Conservation (phyloP, 2,888 invertebrate genomes). For the Diaprepes abbreviatus region DNA sequence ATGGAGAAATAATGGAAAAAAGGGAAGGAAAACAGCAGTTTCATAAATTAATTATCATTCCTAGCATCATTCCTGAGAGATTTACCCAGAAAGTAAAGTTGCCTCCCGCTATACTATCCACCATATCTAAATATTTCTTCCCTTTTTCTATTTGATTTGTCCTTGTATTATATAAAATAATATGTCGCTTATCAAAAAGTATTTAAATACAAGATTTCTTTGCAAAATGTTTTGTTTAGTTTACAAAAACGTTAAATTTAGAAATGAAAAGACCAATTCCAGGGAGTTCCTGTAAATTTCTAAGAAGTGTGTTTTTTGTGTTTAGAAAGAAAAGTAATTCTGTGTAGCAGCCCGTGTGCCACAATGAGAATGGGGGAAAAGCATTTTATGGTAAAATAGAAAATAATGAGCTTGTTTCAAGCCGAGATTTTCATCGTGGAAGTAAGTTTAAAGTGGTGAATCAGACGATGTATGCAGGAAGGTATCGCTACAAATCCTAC, state of each 20-base stretch:
- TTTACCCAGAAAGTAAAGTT: no score
- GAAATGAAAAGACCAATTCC: constrained; percentile 10
- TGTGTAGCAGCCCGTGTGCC: constrained; percentile 12
- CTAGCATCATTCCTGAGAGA: no score
- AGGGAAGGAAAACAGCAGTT: no score
- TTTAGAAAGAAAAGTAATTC: constrained; percentile 32
- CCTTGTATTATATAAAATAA: no score
- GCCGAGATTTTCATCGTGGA: background rate
- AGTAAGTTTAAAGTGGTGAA: constrained; percentile 11
- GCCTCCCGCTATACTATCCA: no score
- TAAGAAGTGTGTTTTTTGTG: constrained; percentile 10
- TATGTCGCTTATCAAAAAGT: no score
- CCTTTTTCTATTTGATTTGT: no score
- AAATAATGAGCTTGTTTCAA: constrained; percentile 30
- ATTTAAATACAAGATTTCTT: background rate
- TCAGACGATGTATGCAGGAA: background rate
- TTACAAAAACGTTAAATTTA: constrained; percentile 4
- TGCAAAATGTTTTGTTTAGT: background rate
- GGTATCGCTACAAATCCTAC: background rate
- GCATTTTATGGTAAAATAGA: constrained; percentile 18
- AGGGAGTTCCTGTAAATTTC: constrained; percentile 6
- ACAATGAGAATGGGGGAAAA: constrained; percentile 26
- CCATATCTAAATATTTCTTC: no score
- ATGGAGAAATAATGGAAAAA: no score
- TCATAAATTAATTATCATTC: no score